Conservation (phyloP, 2,113 vertebrate genomes). For the Eptesicus fuscus region DNA sequence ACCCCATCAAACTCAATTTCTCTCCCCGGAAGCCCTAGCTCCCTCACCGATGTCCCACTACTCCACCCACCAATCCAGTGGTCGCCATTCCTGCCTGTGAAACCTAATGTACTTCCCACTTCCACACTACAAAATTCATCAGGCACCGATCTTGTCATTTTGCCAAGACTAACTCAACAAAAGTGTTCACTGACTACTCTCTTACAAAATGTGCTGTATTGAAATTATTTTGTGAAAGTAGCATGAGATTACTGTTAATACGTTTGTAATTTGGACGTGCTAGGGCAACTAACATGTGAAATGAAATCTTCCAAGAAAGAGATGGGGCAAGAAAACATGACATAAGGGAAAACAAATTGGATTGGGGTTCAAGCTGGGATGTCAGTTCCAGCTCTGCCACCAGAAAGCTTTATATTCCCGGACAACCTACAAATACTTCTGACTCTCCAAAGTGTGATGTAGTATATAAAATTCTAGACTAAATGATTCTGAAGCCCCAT, state of each 20-base stretch:
- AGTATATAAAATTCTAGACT: neutral
- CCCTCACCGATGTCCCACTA: neutral
- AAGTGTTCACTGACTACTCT: conserved; percentile 59
- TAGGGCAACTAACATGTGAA: conserved; percentile 55
- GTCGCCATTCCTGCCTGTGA: neutral
- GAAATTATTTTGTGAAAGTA: conserved; percentile 50
- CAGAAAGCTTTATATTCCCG: neutral
- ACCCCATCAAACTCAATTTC: neutral
- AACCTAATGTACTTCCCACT: neutral
- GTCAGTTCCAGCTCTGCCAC: neutral
- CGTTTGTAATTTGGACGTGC: conserved; percentile 42
- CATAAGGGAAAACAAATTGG: conserved; percentile 3
- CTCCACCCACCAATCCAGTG: neutral
- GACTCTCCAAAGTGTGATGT: neutral
- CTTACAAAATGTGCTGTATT: conserved; percentile 53
- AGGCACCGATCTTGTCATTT: conserved; percentile 38
- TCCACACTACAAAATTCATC: neutral
- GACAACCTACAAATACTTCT: neutral
- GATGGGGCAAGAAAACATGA: neutral
- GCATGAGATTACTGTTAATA: conserved; percentile 55
- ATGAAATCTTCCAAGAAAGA: conserved; percentile 36
- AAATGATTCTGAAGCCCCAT: neutral
- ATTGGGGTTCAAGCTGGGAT: neutral
- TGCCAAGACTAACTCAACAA: conserved; percentile 52
- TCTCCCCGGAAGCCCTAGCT: neutral